Base-by-base conservation (phyloP, 1,140 invertebrate species). In the Pachypeltis micranthus region DNA sequence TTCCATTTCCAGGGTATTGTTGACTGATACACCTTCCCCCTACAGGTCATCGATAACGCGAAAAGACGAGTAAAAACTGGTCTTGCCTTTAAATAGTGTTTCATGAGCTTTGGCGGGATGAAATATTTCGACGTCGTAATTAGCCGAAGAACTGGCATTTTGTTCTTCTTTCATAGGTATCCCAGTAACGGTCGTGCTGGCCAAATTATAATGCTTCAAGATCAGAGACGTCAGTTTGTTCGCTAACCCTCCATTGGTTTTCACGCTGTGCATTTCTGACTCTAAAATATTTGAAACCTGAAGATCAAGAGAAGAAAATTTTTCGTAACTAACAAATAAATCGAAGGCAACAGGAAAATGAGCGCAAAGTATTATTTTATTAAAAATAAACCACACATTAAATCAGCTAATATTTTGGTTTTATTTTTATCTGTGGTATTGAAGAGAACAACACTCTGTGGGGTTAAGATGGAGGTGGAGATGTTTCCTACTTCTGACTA, bases 111-210 rank as follows among this genome's bases (percentile, higher is more conserved):
- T 81, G 1, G 83, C 82, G 0, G 89, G 84, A 74, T 98, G 94
- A 67, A 95, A 86, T 47, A 98, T 88, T 75, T 97, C 93, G 0
- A 98, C 95, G 74, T 98, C 94, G 73, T 98, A 98, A 77, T 98
- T 98, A 0, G 93, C 92, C 56, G 93, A 97, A 0, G 93, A 96
- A 74, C 88, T 93, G 0, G 95, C 93, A 77, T 97, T 98, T 78
- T 97, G 94, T 77, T 98, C 95, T 77, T 98, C 95, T 79, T 98
- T 98, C 95, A 98, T 98, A 2, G 94, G 95, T 70, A 98, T 98
- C 27, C 93, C 94, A 25, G 93, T 98, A 0, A 98, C 93, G 0
- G 93, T 96, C 14, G 95, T 97, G 59, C 89, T 93, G 0, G 92
- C 87, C n/a, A 98, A 76, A 72, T 90, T 83, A 70, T 95, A 97